These are phyloP conservation scores for Lophotriccus pileatus DNA, from an alignment of 2,797 vertebrate species.

Conservation along the genomic window DNA sequence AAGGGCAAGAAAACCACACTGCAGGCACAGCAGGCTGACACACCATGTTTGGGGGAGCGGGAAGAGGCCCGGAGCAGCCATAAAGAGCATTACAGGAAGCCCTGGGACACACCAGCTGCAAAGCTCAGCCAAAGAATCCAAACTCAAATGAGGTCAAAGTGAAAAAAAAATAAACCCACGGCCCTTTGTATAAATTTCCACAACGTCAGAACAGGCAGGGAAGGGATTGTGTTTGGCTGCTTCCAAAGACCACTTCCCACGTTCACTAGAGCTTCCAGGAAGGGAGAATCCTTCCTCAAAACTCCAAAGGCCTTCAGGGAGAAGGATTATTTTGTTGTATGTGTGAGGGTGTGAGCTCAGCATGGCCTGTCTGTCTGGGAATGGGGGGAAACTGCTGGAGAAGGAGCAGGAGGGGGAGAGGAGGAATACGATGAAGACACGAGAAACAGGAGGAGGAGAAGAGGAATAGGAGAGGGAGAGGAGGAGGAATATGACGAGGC, in stretches of 20 bases:
- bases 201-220: rapidly evolving
- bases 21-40: rapidly evolving
- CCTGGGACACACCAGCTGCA: background rate
- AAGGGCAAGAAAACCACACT: background rate
- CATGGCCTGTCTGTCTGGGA: background rate
- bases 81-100: background rate
- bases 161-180: background rate
- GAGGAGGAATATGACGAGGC: background rate
- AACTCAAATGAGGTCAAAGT: background rate
- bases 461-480: background rate
- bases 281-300: background rate
- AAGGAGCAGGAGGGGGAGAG: background rate
- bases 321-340: background rate
- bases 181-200: background rate
- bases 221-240: background rate
- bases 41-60: rapidly evolving
- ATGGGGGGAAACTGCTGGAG: background rate
- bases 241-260: background rate
- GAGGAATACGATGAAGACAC: background rate
- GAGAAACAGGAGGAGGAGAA: background rate
- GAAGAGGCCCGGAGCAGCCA: background rate
- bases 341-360: background rate
- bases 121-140: background rate
- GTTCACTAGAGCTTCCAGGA: background rate
- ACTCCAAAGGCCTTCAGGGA: background rate